Base-by-base conservation (phyloP, 2,888 invertebrate species). In the Drosophila subquinaria region DNA sequence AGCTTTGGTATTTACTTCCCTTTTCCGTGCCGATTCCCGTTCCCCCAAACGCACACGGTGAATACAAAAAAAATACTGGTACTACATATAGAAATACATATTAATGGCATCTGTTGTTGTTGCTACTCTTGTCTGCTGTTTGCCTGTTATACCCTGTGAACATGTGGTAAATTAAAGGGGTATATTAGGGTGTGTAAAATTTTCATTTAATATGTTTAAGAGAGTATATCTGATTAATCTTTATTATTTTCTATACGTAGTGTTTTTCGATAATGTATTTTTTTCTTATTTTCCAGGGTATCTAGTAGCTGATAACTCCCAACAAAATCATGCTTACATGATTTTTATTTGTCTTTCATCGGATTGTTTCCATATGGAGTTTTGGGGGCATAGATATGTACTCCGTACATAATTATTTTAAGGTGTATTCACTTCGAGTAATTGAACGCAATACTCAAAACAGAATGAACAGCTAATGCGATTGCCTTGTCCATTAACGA, bases 351-450 rank as follows among this genome's bases (percentile, higher is more conserved):
- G 51, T 52, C 61, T 76, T 88, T 80, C 69, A 71, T 64, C 55
- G 62, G 70, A 59, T 42, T 57, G 63, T 17, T 67, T 62, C 89
- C 82, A 82, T 82, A 82, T 82, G 89, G 83, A 47, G 57, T 60
- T 69, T 63, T 76, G 64, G 45, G 50, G 23, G 27, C 47, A 59
- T 33, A 27, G 30, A 40, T 15, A n/a, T n/a, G 27, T 27, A 23
- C 5, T 52, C 52, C 2, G n/a, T n/a, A 35, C 20, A 40, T 53
- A 11, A 8, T 8, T 15, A 15, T 9, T 38, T 43, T 6, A 15
- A 52, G 23, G 35, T 45, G 15, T 36, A 11, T 6, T 20, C 56
- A 11, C 11, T 56, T 33, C 15, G 43, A 69, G 57, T 74, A 61
- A 61, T 79, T 64, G 73, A 56, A 60, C 59, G 33, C 48, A 36